Evolutionary conservation across 1,140 invertebrate species (phyloP), one percentile per base, ranked within the genome.

Genomic region (Chironomus tepperi): DNA sequence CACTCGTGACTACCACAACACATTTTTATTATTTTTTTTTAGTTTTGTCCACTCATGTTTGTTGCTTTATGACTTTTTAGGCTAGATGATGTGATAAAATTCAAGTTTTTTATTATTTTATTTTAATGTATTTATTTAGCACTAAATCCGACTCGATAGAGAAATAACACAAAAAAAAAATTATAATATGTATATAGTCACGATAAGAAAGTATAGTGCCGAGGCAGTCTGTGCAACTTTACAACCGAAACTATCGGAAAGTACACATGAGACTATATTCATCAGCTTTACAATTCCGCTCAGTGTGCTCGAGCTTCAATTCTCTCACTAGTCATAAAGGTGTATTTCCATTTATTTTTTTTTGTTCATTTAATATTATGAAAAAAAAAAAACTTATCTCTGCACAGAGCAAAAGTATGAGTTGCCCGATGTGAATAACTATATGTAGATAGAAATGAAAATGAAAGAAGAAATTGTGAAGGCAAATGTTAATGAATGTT

Each of bases 161-260:
- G 24, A 34, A 34, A 34, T 34, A 34, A 34, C 24, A 34, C 24
- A 34, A 34, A 34, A 34, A 34, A 34, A 34, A 34, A 5, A 34
- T 2, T 34, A 34, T 34, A 34, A 34, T 34, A 34, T 34, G 24
- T 34, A 34, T 34, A 34, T 34, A 57, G 47, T 57, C 47, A n/a
- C 47, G 47, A 57, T 57, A 57, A 57, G 12, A 57, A 57, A 57
- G 47, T 15, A 57, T n/a, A 57, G 47, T 57, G 47, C 12, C 47
- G 47, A 57, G 9, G 12, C 47, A n/a, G 47, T 57, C 12, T 12
- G n/a, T 57, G 47, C 47, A 57, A 57, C 12, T 57, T 57, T 57
- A 57, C 47, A 57, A 57, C 47, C 47, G 47, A 57, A 57, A 57
- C 47, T 57, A 57, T 57, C 47, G n/a, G 47, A 57, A 57, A 57